Evolutionary conservation across 2,797 vertebrate species (phyloP).

Genomic region (Gambelia wislizenii): DNA sequence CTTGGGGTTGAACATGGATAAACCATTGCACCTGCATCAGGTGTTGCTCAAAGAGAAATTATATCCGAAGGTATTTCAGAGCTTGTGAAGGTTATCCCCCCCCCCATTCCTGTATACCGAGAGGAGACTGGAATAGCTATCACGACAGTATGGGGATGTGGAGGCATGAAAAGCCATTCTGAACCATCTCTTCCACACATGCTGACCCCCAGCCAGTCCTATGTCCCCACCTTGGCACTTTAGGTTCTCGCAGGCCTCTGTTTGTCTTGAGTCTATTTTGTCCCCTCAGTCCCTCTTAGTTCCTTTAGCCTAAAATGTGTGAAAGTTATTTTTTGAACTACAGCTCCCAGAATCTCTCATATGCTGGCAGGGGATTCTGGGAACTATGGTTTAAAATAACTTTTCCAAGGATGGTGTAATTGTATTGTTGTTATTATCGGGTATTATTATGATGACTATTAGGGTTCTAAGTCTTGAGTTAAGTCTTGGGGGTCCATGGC

Average conservation of each 20-base stretch:
- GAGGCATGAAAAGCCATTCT: slow-evolving; percentile 12
- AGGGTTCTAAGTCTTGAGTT: no score
- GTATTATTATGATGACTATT: no score
- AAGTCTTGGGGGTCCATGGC: no score
- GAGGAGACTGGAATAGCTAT: neutral
- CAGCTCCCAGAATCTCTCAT: no score
- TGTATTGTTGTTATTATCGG: no score
- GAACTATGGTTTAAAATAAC: no score
- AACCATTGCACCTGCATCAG: neutral
- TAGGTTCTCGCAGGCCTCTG: slow-evolving; percentile 18
- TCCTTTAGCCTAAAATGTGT: slow-evolving; percentile 23
- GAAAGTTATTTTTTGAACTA: slow-evolving; percentile 12
- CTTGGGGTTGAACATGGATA: neutral
- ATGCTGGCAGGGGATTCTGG: no score
- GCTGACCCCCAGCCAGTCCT: slow-evolving; percentile 43
- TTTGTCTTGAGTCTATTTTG: slow-evolving; percentile 62
- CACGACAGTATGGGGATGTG: slow-evolving; percentile 6
- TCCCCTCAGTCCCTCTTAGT: slow-evolving; percentile 26
- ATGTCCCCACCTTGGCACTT: slow-evolving; percentile 26
- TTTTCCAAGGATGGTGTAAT: no score
- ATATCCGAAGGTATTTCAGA: neutral
- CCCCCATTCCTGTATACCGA: no score
- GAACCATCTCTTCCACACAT: slow-evolving; percentile 12
- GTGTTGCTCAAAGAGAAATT: neutral
- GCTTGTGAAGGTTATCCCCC: no score